Percentiles rank a stretch among this genome's conserved stretches.
Conservation (phyloP, 2,888 invertebrate species). For the Ischnura elegans region DNA sequence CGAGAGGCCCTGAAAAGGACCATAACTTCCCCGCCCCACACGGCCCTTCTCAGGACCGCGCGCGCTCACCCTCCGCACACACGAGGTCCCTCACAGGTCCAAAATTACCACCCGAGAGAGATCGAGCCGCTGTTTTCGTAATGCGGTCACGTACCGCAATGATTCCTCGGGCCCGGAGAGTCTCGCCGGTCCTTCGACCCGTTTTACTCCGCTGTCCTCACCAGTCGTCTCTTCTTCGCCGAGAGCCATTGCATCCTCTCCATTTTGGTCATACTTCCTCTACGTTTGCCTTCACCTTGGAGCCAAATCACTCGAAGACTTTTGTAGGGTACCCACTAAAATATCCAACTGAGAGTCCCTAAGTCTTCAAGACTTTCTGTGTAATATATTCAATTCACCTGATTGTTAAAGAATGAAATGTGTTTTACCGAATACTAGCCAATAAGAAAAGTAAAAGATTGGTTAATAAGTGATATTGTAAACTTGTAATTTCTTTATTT, state of each 20-base stretch:
- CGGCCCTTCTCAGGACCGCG: neutral
- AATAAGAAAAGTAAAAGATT: too few species aligned
- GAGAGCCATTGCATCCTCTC: neutral
- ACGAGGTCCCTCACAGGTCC: neutral
- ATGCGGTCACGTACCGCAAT: constrained; percentile 35
- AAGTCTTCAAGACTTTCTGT: too few species aligned
- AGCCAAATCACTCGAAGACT: too few species aligned
- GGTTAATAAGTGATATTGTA: too few species aligned
- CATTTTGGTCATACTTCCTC: neutral
- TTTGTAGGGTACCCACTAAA: too few species aligned
- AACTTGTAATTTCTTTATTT: too few species aligned
- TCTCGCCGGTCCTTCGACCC: constrained; percentile 16
- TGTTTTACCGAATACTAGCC: too few species aligned
- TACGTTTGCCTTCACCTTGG: neutral
- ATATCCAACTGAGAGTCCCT: too few species aligned
- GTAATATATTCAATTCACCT: too few species aligned
- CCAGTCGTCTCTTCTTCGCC: neutral
- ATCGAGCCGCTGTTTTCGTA: constrained; percentile 18
- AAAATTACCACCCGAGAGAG: neutral
- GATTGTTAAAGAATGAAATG: too few species aligned
- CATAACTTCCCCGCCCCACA: neutral
- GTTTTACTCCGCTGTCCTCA: neutral
- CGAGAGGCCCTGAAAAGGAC: neutral
- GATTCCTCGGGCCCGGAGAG: neutral
- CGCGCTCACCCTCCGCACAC: neutral